Percentiles rank a stretch among this genome's conserved stretches.
Conservation (phyloP, 2,888 invertebrate genomes). For the Dasypolia templi region DNA sequence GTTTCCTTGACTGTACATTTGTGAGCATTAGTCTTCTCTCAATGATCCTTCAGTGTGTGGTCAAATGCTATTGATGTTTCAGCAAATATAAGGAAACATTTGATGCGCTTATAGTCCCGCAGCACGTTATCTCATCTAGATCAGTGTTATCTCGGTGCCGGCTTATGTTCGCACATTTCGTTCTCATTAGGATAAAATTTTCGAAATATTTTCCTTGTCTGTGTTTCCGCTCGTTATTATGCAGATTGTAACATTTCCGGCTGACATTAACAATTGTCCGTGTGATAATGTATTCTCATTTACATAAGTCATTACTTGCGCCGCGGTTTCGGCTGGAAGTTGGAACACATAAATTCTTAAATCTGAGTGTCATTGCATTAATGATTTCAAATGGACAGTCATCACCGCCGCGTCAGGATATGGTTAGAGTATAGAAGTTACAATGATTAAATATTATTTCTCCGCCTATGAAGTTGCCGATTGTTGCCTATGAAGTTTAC, state of each 20-base stretch:
- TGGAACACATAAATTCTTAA: background rate
- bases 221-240: conserved; percentile 52
- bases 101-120: too few species aligned
- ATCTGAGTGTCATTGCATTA: background rate
- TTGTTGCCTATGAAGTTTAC: too few species aligned
- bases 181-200: conserved; percentile 29
- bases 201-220: conserved; percentile 18
- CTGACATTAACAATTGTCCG: conserved; percentile 33
- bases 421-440: background rate
- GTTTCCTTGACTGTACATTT: background rate
- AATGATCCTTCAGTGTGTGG: background rate
- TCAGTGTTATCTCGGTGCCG: background rate
- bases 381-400: conserved; percentile 1
- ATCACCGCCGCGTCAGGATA: background rate
- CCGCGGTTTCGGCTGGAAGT: background rate
- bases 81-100: too few species aligned
- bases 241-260: conserved; percentile 51
- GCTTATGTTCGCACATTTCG: conserved; percentile 9
- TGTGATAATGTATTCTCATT: conserved; percentile 36
- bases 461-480: too few species aligned
- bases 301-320: conserved; percentile 27
- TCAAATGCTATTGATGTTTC: background rate
- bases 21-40: background rate
- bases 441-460: too few species aligned
- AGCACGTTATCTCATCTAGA: background rate